phyloP scores from a whole-genome alignment of 2,888 invertebrate species.

The Cistogaster globosa region DNA sequence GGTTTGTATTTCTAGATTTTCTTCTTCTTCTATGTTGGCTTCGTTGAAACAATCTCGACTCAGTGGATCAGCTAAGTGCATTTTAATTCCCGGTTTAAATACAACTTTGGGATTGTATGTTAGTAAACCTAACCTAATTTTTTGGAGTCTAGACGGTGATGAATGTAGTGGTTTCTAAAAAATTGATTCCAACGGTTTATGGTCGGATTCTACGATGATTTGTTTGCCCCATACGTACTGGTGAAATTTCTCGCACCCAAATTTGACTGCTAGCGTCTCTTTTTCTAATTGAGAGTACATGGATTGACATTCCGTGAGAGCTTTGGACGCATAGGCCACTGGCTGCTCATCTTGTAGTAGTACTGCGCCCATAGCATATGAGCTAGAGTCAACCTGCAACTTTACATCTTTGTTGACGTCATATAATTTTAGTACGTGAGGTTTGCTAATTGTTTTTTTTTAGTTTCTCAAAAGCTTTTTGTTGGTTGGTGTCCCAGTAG shows the following conservation, averaged over 20 bases:
- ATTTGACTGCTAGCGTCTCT: slow-evolving; percentile 22
- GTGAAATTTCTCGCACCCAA: background rate
- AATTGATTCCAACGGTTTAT: slow-evolving; percentile 51
- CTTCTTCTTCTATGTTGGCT: background rate
- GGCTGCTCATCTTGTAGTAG: slow-evolving; percentile 7
- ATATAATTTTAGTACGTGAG: slow-evolving; percentile 45
- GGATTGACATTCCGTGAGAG: slow-evolving; percentile 26
- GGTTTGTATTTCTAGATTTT: slow-evolving; percentile 6
- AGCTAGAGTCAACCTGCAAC: slow-evolving; percentile 47
- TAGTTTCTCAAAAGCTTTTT: slow-evolving; percentile 19
- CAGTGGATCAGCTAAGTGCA: slow-evolving; percentile 29
- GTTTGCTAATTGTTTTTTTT: slow-evolving; percentile 35
- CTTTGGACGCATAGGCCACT: slow-evolving; percentile 32
- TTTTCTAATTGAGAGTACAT: slow-evolving; percentile 53
- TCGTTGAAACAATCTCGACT: background rate
- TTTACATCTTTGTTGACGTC: slow-evolving; percentile 46
- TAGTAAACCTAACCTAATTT: slow-evolving; percentile 6
- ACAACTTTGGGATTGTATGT: slow-evolving; percentile 22
- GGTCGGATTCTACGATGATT: slow-evolving; percentile 43
- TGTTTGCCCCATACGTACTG: slow-evolving; percentile 18
- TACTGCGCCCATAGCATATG: slow-evolving; percentile 21
- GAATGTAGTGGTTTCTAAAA: slow-evolving; percentile 34
- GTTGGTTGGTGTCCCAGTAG: slow-evolving; percentile 5
- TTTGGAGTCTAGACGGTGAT: slow-evolving; percentile 25
- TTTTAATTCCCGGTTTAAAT: slow-evolving; percentile 7